Evolutionary conservation across 2,888 invertebrate species (phyloP).

Genomic region (Romanomermis culicivorax): DNA sequence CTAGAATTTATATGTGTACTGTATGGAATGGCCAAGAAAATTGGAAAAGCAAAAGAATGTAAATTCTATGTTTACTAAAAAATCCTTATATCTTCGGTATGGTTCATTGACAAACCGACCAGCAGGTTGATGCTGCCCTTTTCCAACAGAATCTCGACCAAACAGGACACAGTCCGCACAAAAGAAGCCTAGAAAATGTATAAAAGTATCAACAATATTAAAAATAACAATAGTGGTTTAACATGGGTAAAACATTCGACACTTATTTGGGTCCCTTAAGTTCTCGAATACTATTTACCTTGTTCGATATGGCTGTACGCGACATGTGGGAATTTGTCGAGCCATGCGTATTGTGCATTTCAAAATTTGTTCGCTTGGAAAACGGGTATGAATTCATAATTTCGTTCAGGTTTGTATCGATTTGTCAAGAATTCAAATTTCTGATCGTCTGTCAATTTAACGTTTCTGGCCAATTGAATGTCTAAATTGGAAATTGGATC

Average conservation of each 20-base stretch:
- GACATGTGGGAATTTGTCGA: not conserved
- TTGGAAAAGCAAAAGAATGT: not conserved
- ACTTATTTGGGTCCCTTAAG: too few species aligned
- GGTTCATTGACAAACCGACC: not conserved
- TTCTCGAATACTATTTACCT: too few species aligned
- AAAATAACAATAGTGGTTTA: too few species aligned
- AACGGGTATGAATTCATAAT: not conserved
- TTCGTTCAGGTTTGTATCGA: not conserved
- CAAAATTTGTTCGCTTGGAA: not conserved
- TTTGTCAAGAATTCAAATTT: slow-evolving; percentile 1
- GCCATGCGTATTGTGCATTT: not conserved
- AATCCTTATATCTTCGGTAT: not conserved
- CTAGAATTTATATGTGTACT: not conserved
- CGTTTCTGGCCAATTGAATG: not conserved
- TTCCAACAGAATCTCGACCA: not conserved
- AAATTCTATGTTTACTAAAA: not conserved
- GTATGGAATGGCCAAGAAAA: not conserved
- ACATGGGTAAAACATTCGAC: too few species aligned
- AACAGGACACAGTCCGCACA: slow-evolving; percentile 2
- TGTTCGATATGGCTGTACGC: slow-evolving; percentile 4
- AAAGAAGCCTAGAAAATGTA: too few species aligned
- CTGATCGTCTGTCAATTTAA: not conserved
- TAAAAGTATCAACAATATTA: too few species aligned
- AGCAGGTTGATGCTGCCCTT: not conserved
- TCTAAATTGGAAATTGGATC: not conserved